Conservation (phyloP, 2,888 invertebrate genomes). For the Falcaria lacertinaria region DNA sequence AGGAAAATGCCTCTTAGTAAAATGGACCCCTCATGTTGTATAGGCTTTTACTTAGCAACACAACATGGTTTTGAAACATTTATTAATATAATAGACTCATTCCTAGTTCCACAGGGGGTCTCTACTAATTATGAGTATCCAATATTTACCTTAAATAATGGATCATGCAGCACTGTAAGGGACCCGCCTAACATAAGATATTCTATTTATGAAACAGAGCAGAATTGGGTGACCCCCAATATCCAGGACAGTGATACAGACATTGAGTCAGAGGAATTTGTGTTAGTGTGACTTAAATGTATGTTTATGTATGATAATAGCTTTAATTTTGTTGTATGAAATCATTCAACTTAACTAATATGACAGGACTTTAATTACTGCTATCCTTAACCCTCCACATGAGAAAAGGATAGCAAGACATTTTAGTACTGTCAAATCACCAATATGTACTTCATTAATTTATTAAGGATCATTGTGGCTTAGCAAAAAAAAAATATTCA, state of each 20-base stretch:
- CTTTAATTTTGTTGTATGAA: too few relatives aligned
- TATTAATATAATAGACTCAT: slow-evolving; percentile 83
- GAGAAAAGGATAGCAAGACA: too few relatives aligned
- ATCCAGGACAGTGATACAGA: slow-evolving; percentile 81
- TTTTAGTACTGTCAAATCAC: too few relatives aligned
- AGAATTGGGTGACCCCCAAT: slow-evolving; percentile 68
- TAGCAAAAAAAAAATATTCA: not conserved
- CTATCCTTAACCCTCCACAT: too few relatives aligned
- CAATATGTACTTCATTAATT: too few relatives aligned
- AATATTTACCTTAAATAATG: slow-evolving; percentile 89
- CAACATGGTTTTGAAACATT: slow-evolving; percentile 88
- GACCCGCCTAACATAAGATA: slow-evolving; percentile 77
- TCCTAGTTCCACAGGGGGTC: slow-evolving; percentile 66
- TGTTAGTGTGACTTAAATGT: slow-evolving; percentile 75
- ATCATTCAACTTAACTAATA: too few relatives aligned
- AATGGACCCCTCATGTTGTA: slow-evolving; percentile 96
- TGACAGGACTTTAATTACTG: too few relatives aligned
- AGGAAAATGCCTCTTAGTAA: slow-evolving; percentile 90
- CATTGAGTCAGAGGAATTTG: slow-evolving; percentile 86
- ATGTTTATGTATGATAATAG: slow-evolving; percentile 4
- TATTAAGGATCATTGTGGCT: not conserved
- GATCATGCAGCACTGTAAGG: slow-evolving; percentile 81
- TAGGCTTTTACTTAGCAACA: slow-evolving; percentile 92
- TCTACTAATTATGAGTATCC: slow-evolving; percentile 84
- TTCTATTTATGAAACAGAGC: slow-evolving; percentile 75